phyloP scores from a whole-genome alignment of 2,888 invertebrate genomes.

The Hanleya hanleyi region DNA sequence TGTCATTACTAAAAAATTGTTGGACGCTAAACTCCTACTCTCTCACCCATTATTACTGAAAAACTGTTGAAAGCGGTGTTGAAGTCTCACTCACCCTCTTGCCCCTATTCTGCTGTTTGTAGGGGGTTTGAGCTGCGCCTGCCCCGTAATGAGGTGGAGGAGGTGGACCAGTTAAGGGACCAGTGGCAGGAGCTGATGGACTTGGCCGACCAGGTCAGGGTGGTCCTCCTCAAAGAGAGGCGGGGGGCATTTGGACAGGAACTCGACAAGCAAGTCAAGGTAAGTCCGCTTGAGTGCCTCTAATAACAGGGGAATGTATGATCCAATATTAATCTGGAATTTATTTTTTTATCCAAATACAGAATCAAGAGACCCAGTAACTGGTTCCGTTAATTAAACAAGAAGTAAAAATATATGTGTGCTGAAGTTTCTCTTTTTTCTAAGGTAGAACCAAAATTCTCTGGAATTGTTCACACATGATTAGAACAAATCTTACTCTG shows the following conservation, averaged over 20 bases:
- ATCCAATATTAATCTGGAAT: background rate
- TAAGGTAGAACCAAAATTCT: no score
- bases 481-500: no score
- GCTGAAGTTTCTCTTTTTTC: no score
- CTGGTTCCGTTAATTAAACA: no score
- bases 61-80: no score
- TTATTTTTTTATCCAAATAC: background rate
- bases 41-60: no score
- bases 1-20: no score
- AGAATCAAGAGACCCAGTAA: no score
- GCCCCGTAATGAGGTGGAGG: conserved; percentile 69
- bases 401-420: no score
- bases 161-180: conserved; percentile 68
- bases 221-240: conserved; percentile 69
- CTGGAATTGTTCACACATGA: no score
- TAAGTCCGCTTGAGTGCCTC: conserved; percentile 29
- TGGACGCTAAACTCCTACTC: no score
- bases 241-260: conserved; percentile 72
- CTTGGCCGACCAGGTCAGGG: conserved; percentile 68
- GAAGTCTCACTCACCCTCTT: no score
- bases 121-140: conserved; percentile 71
- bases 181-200: conserved; percentile 70
- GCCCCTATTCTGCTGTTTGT: conserved; percentile 27
- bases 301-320: background rate
- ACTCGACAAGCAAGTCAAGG: conserved; percentile 74